Conservation (phyloP, 2,797 vertebrate genomes). For the Clangula hyemalis region DNA sequence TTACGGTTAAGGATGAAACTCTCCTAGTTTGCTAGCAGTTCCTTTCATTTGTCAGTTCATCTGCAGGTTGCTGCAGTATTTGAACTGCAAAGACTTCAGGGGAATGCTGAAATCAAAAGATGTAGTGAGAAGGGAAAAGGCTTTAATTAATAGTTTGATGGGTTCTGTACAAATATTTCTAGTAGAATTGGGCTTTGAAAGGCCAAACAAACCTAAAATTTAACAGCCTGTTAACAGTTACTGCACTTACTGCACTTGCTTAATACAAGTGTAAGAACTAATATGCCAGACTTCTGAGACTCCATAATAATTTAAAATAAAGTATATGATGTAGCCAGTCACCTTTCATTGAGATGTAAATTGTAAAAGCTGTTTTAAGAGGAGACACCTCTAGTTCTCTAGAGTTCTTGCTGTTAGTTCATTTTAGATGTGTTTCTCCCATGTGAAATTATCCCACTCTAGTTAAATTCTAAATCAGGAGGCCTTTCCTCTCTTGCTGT, state of each 20-base stretch:
- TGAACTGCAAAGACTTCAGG: conserved; percentile 4
- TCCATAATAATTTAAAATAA: background rate
- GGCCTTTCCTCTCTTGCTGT: background rate
- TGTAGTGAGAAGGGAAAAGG: background rate
- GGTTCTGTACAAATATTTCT: background rate
- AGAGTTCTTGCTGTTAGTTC: background rate
- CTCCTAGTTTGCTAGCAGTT: background rate
- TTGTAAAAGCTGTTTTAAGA: background rate
- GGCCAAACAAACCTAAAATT: background rate
- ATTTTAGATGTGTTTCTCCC: background rate
- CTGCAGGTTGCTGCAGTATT: background rate
- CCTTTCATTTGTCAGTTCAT: conserved; percentile 5
- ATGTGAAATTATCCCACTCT: background rate
- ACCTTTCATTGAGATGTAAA: background rate
- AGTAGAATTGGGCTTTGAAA: background rate
- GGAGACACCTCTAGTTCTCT: background rate
- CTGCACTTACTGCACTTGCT: background rate
- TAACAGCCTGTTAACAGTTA: background rate
- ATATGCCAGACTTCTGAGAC: background rate
- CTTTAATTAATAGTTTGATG: conserved; percentile 12
- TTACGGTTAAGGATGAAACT: background rate
- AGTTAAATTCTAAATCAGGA: background rate
- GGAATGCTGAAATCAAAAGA: background rate
- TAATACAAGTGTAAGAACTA: background rate
- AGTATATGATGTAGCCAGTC: background rate